Base-by-base conservation (phyloP, 2,113 vertebrate genomes). In the Menidia beryllina region DNA sequence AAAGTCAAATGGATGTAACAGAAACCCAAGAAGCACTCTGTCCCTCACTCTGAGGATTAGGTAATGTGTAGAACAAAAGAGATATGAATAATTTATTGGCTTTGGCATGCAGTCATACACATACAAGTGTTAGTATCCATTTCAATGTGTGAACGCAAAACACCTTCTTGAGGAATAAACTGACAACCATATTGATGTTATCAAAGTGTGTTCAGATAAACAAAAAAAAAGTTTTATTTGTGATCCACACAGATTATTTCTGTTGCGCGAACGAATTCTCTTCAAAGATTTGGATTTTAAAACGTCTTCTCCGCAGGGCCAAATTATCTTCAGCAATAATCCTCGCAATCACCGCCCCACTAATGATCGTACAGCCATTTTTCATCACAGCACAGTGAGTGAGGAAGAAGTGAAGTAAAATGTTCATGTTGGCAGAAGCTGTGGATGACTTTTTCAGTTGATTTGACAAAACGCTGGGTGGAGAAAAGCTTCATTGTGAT, bases 1-100 rank as follows among this genome's bases (percentile, higher is more conserved):
- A 91, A 93, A 92, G 91, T 94, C 92, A 93, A 93, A 93, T 83
- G 88, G 89, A 90, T 93, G 90, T 84, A 91, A 90, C 68, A 58
- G 84, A 72, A 93, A 83, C 80, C 85, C 14, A 53, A 79, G 83
- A 86, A 82, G 67, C 83, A 81, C 84, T 86, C 77, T 88, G 82
- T 58, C 81, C 69, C 67, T 73, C 27, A 82, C 85, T 71, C 88
- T 39, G 45, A 85, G 87, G 89, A 91, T 89, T 86, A 69, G 89
- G 85, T 91, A 86, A 90, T 91, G 89, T 92, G 90, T 90, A 86
- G 82, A 90, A 90, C 91, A 92, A 92, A 93, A 84, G 90, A 85
- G 68, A 71, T 67, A 78, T 94, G 87, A 93, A 94, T 94, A 92
- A 93, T 93, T 89, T 72, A 94, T 92, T 62, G 66, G 59, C 49